Evolutionary conservation across 2,888 invertebrate species (phyloP).

Genomic region (Lottia gigantea): DNA sequence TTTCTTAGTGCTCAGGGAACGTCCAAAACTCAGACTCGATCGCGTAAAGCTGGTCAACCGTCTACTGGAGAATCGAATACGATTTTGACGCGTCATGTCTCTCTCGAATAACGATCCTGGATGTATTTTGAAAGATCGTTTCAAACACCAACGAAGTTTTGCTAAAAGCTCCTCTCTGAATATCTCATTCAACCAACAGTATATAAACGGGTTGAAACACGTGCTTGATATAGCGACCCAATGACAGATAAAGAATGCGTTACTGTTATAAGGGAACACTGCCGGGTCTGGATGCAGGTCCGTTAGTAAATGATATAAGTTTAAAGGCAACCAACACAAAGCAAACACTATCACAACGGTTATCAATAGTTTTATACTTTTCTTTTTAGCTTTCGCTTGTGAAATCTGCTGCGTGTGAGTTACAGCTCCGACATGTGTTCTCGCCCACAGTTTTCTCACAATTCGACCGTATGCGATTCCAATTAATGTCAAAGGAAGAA

Average conservation of each 20-base stretch:
- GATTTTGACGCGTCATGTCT: neutral
- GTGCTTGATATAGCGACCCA: slow-evolving; percentile 70
- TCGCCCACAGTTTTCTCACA: slow-evolving; percentile 61
- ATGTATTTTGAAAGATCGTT: slow-evolving; percentile 16
- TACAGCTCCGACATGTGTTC: slow-evolving; percentile 65
- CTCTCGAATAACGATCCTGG: slow-evolving; percentile 8
- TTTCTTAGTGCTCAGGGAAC: neutral
- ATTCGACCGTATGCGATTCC: slow-evolving; percentile 67
- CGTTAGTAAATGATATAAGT: slow-evolving; percentile 68
- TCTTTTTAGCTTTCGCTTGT: slow-evolving; percentile 66
- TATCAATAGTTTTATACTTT: slow-evolving; percentile 70
- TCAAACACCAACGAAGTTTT: slow-evolving; percentile 57
- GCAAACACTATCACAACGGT: slow-evolving; percentile 69
- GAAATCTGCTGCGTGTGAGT: slow-evolving; percentile 66
- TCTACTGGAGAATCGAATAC: neutral
- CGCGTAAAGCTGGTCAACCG: neutral
- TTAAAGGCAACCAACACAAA: slow-evolving; percentile 70
- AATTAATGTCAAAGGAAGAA: slow-evolving; percentile 67
- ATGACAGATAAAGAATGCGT: slow-evolving; percentile 68
- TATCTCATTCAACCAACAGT: slow-evolving; percentile 70
- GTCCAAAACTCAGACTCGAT: neutral
- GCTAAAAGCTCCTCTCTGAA: slow-evolving; percentile 65
- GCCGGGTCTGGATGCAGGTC: slow-evolving; percentile 60
- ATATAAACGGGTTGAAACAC: slow-evolving; percentile 70
- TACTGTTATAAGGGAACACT: slow-evolving; percentile 62